phyloP scores from a whole-genome alignment of 2,797 vertebrate species.

The Tolypeutes matacus region DNA sequence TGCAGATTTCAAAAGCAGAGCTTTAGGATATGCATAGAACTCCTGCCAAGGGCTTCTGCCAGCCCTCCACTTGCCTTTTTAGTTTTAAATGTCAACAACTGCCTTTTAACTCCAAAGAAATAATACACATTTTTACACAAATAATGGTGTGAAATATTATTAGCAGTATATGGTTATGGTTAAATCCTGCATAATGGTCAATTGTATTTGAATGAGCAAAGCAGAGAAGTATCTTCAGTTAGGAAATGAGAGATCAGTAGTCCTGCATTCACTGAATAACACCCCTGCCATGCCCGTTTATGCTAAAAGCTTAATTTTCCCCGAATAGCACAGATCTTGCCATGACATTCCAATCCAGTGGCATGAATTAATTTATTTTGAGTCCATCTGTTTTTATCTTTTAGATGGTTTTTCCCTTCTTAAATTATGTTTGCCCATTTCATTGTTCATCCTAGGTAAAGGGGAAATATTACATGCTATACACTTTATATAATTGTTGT shows the following conservation, averaged over 20 bases:
- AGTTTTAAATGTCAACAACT: conserved; percentile 38
- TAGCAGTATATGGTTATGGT: neutral
- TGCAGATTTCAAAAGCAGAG: conserved; percentile 2
- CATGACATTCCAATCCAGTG: neutral
- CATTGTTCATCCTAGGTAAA: neutral
- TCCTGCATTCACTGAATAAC: neutral
- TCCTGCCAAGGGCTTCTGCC: neutral
- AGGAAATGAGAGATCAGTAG: neutral
- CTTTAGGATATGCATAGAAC: neutral
- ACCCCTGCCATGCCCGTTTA: neutral
- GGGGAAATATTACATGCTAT: neutral
- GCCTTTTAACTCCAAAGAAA: conserved; percentile 58
- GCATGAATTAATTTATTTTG: conserved; percentile 26
- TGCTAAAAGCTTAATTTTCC: conserved; percentile 22
- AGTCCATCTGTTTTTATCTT: conserved; percentile 17
- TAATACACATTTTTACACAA: conserved; percentile 10
- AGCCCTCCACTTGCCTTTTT: neutral
- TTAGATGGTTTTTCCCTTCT: conserved; percentile 18
- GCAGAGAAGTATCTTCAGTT: neutral
- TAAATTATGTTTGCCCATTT: conserved; percentile 28
- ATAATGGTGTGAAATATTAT: neutral
- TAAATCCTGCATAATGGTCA: neutral
- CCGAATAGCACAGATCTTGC: conserved; percentile 21
- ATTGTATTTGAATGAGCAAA: neutral
- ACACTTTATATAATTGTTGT: neutral